Evolutionary conservation across 92 coral and sea anemone genomes (phyloP), one percentile per base, ranked within the genome.

Genomic region (Porites divaricata): DNA sequence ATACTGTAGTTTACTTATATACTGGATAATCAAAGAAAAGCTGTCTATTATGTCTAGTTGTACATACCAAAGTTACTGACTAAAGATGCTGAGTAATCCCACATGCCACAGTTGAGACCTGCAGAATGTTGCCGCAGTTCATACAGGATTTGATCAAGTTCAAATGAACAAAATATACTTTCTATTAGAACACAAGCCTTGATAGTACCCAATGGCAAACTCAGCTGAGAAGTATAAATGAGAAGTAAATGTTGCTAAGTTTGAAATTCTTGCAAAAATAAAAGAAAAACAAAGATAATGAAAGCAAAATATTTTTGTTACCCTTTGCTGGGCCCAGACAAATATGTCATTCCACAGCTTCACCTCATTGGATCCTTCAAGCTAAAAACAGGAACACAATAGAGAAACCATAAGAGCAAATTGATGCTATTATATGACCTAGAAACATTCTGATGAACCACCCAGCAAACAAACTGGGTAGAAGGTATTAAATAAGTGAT

Each of bases 31-130:
- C 45, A 35, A 35, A 35, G 45, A 35, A 35, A 2, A 35, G 6
- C 45, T 4, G 45, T 35, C 45, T 35, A 3, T 22, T 14, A 67
- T 56, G 11, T 17, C 51, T 28, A 23, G 1, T 17, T 9, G 14
- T 20, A 56, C 94, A 57, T 77, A 93, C 97, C 97, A 89, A 93
- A 93, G 64, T 87, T 93, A 63, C 90, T 93, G 64, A 93, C 89
- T n/a, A 93, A 84, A 0, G 97, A 93, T 2, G 97, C 97, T 0
- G 97, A 93, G 81, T 93, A 93, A 63, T 93, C 97, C 97, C 97
- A 93, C 95, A 93, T 93, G 81, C 97, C 97, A 63, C 97, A 93
- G 91, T 93, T 93, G 23, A 93, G 87, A 6, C 97, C 97, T 72
- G 90, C 90, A 20, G 91, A 93, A 65, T 93, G 97, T 16, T 91